Conservation (phyloP, 2,113 vertebrate species). For the Hipposideros armiger region DNA sequence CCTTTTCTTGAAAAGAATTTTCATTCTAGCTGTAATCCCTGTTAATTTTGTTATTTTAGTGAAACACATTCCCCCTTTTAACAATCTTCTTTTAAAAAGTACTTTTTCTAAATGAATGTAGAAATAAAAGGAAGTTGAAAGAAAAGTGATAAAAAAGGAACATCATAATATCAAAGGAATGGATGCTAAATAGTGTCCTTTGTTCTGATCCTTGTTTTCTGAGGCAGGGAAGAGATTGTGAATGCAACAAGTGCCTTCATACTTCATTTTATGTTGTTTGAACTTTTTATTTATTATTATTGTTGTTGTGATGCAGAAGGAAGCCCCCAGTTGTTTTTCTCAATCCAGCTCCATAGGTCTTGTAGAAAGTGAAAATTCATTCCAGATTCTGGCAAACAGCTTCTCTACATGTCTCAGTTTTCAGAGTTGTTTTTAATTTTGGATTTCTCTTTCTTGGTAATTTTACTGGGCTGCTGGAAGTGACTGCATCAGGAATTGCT, state of each 20-base stretch:
- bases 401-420: conserved; percentile 52
- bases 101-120: conserved; percentile 11
- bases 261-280: conserved; percentile 52
- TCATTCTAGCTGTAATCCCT: background rate
- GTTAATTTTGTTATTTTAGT: background rate
- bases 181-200: background rate
- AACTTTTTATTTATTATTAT: conserved; percentile 12
- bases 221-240: conserved; percentile 26
- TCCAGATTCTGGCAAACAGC: conserved; percentile 33
- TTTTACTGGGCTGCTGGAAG: conserved; percentile 64
- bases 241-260: conserved; percentile 29
- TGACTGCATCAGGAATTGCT: conserved; percentile 66
- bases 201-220: background rate
- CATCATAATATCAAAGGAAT: background rate
- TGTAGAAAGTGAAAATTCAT: conserved; percentile 27
- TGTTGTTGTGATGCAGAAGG: conserved; percentile 40
- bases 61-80: background rate
- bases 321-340: conserved; percentile 6
- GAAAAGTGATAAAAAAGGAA: conserved; percentile 36
- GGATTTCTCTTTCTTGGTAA: conserved; percentile 61
- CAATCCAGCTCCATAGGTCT: background rate
- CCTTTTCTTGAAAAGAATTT: conserved; percentile 24
- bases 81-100: background rate
- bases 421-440: conserved; percentile 70
- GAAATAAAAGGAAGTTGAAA: conserved; percentile 35